phyloP scores from a whole-genome alignment of 2,888 invertebrate genomes.

The Diadromus collaris region DNA sequence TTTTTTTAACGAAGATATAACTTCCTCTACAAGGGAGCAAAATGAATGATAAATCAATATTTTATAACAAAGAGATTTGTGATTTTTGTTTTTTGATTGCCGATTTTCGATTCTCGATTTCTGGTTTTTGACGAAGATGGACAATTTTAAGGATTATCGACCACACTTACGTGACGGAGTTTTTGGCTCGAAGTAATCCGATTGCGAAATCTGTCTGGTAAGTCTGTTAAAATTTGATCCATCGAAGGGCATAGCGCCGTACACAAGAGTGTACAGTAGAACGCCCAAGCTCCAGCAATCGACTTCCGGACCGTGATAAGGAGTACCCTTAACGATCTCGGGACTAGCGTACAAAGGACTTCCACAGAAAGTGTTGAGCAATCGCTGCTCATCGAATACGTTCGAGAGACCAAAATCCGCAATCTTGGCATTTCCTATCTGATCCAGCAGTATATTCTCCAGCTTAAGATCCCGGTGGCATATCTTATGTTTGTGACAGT shows the following conservation, averaged over 20 bases:
- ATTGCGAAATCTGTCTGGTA: slow-evolving; percentile 97
- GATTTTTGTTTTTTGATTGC: no score
- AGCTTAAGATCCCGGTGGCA: slow-evolving; percentile 98
- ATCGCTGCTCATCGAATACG: slow-evolving; percentile 93
- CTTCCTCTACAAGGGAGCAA: no score
- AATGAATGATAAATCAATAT: not conserved
- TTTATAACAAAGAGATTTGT: not conserved
- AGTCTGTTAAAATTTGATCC: slow-evolving; percentile 98
- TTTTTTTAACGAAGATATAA: no score
- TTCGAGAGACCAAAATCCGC: slow-evolving; percentile 99
- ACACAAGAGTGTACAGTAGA: slow-evolving; percentile 97
- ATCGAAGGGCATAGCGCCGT: slow-evolving; percentile 99
- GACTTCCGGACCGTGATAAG: slow-evolving; percentile 98
- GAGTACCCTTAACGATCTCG: slow-evolving; percentile 98
- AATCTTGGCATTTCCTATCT: slow-evolving; percentile 98
- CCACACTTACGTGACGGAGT: slow-evolving; percentile 90
- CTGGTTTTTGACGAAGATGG: not conserved
- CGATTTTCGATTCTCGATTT: no score
- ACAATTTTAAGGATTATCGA: slow-evolving; percentile 7
- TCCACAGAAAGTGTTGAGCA: slow-evolving; percentile 96
- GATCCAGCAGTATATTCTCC: slow-evolving; percentile 96
- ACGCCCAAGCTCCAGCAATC: slow-evolving; percentile 98
- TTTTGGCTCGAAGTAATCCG: slow-evolving; percentile 98
- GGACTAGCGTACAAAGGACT: slow-evolving; percentile 98
- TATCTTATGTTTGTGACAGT: slow-evolving; percentile 99